Conservation (phyloP, 2,888 invertebrate species). For the Eretmocerus hayati region DNA sequence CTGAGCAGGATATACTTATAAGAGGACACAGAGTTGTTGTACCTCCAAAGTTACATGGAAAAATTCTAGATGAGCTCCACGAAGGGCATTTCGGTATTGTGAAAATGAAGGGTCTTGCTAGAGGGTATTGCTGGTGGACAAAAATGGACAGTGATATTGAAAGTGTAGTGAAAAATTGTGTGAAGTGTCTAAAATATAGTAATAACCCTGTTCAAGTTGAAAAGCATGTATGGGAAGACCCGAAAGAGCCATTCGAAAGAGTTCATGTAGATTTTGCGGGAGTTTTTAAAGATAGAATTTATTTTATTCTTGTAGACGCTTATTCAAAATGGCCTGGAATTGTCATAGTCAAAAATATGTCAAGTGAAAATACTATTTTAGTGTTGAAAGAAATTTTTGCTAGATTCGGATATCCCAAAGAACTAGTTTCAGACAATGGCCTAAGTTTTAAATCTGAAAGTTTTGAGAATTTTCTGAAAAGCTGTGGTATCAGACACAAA, state of each 20-base stretch:
- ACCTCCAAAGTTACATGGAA: background rate
- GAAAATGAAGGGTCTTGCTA: conserved; percentile 6
- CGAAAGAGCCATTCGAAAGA: conserved; percentile 2
- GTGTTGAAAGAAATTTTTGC: conserved; percentile 8
- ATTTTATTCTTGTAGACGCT: conserved; percentile 3
- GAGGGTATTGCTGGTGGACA: conserved; percentile 13
- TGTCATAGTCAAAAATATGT: background rate
- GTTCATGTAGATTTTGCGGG: conserved; percentile 6
- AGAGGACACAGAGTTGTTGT: background rate
- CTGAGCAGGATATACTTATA: background rate
- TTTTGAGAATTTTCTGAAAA: conserved; percentile 7
- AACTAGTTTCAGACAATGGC: conserved; percentile 13
- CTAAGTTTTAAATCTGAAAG: background rate
- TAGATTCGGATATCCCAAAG: conserved; percentile 11
- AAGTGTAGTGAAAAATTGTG: conserved; percentile 5
- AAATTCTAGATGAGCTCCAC: conserved; percentile 1
- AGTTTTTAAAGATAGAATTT: background rate
- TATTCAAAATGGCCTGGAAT: conserved; percentile 3
- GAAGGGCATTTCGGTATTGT: too few species aligned
- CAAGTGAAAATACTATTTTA: background rate
- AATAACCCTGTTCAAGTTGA: background rate
- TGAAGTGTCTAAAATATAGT: conserved; percentile 4
- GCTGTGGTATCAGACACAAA: conserved; percentile 8
- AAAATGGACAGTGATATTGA: conserved; percentile 14
- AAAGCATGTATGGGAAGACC: conserved; percentile 2